Evolutionary conservation across 2,113 vertebrate species (phyloP), one percentile per base, ranked within the genome.

Genomic region (Labrus mixtus): DNA sequence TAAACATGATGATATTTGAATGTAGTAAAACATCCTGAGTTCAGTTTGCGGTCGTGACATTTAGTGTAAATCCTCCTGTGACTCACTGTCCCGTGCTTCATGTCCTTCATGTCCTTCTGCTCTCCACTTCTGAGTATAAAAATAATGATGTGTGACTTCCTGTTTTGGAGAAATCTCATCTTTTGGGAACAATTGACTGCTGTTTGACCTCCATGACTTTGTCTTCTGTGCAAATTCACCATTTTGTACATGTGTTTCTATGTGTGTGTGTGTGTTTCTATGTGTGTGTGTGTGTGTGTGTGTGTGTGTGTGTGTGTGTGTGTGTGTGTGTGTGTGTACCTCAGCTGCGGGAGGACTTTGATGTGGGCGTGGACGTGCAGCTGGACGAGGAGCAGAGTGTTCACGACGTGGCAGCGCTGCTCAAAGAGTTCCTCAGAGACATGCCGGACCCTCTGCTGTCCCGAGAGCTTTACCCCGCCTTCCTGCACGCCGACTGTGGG

Each of bases 351-450:
- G 92, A 94, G 4, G 91, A 92, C 80, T 94, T 93, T 20, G 91
- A 94, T 82, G 20, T 86, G 22, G 94, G 93, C 10, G 76, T 86
- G 66, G 93, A 94, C 45, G 85, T 97, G 10, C 87, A 94, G 60
- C 79, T 99, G 89, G 96, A 97, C 10, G 95, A 97, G 23, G 94
- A 92, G 53, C 96, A 96, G 29, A 96, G 95, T 1, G 95, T 98
- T 10, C 96, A 99, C 0, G 97, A 99, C 0, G 96, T 99, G 79
- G 96, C 97, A 0, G 96, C 95, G 0, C 90, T 99, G 71, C 95
- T 99, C 56, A 99, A 96, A 70, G 96, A 97, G 89, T 98, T 99
- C 58, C 92, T 99, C 22, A 88, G 92, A 82, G 96, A 97, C 73
- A 95, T 98, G 90, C 96, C 96, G 0, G 95, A 99, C 10, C 93